These are phyloP conservation scores for Oikopleura albicans DNA, from an alignment of 23 tunicate genomes.

Conservation along the genomic window DNA sequence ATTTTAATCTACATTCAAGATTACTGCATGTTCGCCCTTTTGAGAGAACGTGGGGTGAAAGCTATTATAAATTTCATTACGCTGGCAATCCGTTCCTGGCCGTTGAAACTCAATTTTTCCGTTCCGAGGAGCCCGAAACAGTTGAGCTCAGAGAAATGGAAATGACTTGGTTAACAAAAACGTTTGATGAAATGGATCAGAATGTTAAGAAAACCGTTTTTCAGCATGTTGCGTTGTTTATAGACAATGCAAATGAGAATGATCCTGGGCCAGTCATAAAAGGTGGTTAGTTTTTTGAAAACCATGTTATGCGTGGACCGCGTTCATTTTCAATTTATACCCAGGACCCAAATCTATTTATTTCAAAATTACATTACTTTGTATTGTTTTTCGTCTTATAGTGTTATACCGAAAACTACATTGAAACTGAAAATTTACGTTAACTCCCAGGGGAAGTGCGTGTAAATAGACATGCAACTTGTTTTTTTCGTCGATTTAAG, in stretches of 20 bases:
- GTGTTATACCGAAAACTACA: too few species aligned
- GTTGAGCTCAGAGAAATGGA: neutral
- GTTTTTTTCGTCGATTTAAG: too few species aligned
- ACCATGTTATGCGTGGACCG: too few species aligned
- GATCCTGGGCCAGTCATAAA: neutral
- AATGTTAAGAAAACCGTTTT: neutral
- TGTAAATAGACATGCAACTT: too few species aligned
- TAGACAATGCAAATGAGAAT: neutral
- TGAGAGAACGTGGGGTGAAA: neutral
- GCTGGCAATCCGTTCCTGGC: neutral
- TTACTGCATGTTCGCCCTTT: neutral
- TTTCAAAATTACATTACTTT: too few species aligned
- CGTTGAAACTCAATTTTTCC: neutral
- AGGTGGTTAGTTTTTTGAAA: too few species aligned
- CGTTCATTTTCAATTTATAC: too few species aligned
- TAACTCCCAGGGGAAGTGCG: too few species aligned
- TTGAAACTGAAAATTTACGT: too few species aligned
- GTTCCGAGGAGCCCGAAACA: neutral
- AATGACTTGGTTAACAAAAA: neutral
- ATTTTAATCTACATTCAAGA: too few species aligned
- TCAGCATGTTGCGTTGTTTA: neutral
- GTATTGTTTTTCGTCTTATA: too few species aligned
- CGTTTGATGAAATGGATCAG: neutral
- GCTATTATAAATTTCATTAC: neutral
- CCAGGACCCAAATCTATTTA: too few species aligned